Conservation (phyloP, 2,797 vertebrate genomes). For the Lepus oiostolus region DNA sequence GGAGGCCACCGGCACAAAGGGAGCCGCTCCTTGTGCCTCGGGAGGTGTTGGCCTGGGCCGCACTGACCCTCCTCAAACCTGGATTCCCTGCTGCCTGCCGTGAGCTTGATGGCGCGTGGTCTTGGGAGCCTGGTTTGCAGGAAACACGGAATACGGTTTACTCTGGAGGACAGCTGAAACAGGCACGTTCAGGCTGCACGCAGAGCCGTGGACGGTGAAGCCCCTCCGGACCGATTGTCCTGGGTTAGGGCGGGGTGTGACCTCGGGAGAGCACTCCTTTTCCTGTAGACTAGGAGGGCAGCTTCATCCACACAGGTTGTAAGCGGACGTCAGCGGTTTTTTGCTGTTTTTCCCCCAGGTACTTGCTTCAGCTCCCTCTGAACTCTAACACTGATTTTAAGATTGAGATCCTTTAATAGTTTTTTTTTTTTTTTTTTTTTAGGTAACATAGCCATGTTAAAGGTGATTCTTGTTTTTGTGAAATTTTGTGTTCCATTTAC, state of each 20-base stretch:
- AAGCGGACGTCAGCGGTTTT: not conserved
- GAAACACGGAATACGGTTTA: not conserved
- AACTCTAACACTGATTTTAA: not conserved
- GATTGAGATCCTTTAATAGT: not conserved
- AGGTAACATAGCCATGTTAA: not conserved
- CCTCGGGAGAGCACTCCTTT: not conserved
- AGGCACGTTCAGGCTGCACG: not conserved
- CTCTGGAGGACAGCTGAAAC: slow-evolving; percentile 40
- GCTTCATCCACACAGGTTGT: not conserved
- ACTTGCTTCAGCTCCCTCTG: slow-evolving; percentile 12
- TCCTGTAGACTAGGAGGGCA: too few species aligned
- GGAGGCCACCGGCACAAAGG: too few species aligned
- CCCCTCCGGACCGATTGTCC: too few species aligned
- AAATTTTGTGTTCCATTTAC: not conserved
- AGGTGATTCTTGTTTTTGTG: slow-evolving; percentile 1
- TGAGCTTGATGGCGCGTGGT: too few species aligned
- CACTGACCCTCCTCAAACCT: too few species aligned
- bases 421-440: not conserved
- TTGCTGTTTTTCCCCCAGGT: not conserved
- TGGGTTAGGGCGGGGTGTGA: not conserved
- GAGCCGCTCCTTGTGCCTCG: too few species aligned
- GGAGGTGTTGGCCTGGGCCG: too few species aligned
- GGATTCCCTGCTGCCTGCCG: too few species aligned
- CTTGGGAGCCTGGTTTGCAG: too few species aligned
- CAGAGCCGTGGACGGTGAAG: not conserved